Evolutionary conservation across 2,888 invertebrate genomes (phyloP).

Genomic region (Himalopsyche japonica): DNA sequence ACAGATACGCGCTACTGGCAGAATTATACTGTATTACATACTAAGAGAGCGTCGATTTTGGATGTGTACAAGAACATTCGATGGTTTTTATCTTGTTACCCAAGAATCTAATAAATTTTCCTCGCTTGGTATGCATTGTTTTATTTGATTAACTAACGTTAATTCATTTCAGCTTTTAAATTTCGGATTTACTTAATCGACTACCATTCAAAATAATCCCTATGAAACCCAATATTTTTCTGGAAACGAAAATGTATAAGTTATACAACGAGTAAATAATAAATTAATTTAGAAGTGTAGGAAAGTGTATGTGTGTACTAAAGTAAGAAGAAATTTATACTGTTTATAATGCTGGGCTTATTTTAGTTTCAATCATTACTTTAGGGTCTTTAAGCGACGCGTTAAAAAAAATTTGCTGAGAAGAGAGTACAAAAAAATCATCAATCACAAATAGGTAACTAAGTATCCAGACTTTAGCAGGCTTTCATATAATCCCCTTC

Average conservation of each 20-base stretch:
- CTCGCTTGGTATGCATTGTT: background rate
- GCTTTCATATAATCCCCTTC: background rate
- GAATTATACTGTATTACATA: background rate
- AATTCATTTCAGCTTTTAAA: too few relatives aligned
- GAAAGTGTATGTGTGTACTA: too few relatives aligned
- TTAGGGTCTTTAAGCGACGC: background rate
- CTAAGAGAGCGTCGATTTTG: background rate
- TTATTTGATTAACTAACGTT: background rate
- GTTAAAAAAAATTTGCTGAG: background rate
- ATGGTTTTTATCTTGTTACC: constrained; percentile 14
- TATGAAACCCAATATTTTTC: too few relatives aligned
- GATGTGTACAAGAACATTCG: background rate
- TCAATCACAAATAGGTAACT: background rate
- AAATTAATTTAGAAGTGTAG: too few relatives aligned
- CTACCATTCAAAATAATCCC: too few relatives aligned
- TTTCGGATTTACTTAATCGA: too few relatives aligned
- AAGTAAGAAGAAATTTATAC: background rate
- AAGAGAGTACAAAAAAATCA: background rate
- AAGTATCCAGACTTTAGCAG: background rate
- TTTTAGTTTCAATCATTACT: background rate
- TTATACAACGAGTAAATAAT: too few relatives aligned
- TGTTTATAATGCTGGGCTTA: background rate
- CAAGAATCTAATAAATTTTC: constrained; percentile 15
- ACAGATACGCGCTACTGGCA: background rate
- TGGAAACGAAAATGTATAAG: too few relatives aligned